Conservation (phyloP, 2,113 vertebrate species). For the Trematomus loennbergii region DNA sequence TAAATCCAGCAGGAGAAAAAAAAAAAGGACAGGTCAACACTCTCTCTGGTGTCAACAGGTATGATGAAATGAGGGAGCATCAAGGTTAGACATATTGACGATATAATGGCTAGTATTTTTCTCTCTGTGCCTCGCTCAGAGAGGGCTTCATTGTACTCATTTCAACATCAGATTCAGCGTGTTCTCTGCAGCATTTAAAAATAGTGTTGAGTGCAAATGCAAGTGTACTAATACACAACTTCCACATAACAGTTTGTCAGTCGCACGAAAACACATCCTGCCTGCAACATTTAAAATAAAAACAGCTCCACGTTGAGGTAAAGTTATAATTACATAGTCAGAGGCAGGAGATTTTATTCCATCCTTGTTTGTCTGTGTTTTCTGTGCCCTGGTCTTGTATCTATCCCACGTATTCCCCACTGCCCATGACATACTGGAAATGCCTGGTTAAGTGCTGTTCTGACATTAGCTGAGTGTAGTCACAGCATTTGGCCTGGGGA, state of each 20-base stretch:
- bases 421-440: slow-evolving; percentile 76
- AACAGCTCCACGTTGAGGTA: not conserved
- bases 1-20: slow-evolving; percentile 21
- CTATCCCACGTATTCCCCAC: slow-evolving; percentile 69
- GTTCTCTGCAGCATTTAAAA: slow-evolving; percentile 14
- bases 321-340: not conserved
- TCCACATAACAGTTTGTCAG: not conserved
- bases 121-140: slow-evolving; percentile 1
- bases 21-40: slow-evolving; percentile 13
- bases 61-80: slow-evolving; percentile 40
- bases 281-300: not conserved
- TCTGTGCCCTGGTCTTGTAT: slow-evolving; percentile 47
- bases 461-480: slow-evolving; percentile 82
- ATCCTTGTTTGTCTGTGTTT: slow-evolving; percentile 28
- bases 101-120: slow-evolving; percentile 16
- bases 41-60: slow-evolving; percentile 54
- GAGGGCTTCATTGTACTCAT: not conserved
- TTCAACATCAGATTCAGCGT: slow-evolving; percentile 6
- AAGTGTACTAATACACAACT: not conserved
- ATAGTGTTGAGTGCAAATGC: slow-evolving; percentile 23
- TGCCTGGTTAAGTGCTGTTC: slow-evolving; percentile 83
- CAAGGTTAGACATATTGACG: slow-evolving; percentile 17
- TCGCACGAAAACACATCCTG: not conserved
- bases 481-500: slow-evolving; percentile 82
- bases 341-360: not conserved